phyloP scores from a whole-genome alignment of 2,888 invertebrate genomes.

The Leistus spinibarbis region DNA sequence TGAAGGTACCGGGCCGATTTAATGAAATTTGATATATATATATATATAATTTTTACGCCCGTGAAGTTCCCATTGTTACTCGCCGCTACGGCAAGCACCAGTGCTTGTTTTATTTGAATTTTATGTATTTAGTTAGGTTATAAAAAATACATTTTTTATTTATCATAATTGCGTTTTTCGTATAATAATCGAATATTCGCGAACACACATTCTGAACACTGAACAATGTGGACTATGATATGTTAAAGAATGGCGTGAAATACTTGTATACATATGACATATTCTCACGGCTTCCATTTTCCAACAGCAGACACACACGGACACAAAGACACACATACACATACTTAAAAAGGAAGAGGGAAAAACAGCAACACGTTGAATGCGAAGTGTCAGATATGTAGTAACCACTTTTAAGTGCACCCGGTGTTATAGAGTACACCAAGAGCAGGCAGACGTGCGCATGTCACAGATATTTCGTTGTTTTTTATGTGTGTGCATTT shows the following conservation, averaged over 20 bases:
- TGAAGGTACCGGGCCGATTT: no score
- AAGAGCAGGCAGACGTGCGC: background rate
- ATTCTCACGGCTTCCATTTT: slow-evolving; percentile 35
- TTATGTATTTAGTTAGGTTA: no score
- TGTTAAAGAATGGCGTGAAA: slow-evolving; percentile 16
- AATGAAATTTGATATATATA: no score
- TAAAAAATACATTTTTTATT: no score
- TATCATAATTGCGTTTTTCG: no score
- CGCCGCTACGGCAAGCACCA: no score
- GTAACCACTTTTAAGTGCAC: background rate
- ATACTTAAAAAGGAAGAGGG: background rate
- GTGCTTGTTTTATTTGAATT: no score
- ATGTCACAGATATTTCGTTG: background rate
- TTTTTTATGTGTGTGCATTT: background rate
- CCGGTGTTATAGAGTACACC: background rate
- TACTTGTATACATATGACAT: slow-evolving; percentile 22
- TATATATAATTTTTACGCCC: no score
- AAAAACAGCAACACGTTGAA: background rate
- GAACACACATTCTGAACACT: slow-evolving; percentile 12
- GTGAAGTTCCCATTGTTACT: no score
- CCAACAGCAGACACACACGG: slow-evolving; percentile 1
- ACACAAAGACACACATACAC: background rate
- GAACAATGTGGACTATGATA: slow-evolving; percentile 16
- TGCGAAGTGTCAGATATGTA: background rate
- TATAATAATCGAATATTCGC: background rate